Evolutionary conservation across 2,113 vertebrate genomes (phyloP), one percentile per base, ranked within the genome.

Genomic region (Callipepla californica): DNA sequence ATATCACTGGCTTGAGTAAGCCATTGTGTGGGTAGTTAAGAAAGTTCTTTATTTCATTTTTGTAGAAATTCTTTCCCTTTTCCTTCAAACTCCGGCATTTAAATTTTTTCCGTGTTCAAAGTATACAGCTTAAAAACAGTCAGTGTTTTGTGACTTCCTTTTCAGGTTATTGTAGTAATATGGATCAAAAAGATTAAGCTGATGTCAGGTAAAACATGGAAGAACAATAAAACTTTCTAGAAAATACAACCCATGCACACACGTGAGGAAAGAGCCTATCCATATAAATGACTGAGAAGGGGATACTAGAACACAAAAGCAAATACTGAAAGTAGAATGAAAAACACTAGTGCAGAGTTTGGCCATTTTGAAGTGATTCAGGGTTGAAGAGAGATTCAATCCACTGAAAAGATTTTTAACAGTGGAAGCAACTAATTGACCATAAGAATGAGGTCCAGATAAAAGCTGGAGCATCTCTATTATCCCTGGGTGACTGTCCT

Each of bases 1-100:
- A 59, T 95, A 93, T 40, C 63, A 78, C 69, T 74, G 76, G 66
- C 69, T 87, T 74, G 73, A 90, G 57, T 61, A 65, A 78, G 79
- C 55, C 72, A 92, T 92, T 96, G 91, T 94, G 66, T 66, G n/a
- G 15, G 61, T 87, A 93, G 91, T 87, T 92, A 93, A 93, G 86
- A 89, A 86, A 95, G 62, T 61, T 87, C 93, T 94, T 90, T 38
- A 32, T 93, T 93, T 93, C 26, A 68, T 83, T 91, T 90, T 53
- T 85, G 73, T 59, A 80, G 34, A 89, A 87, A 59, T 67, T 58
- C 89, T 73, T 89, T 82, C 59, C 90, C 25, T n/a, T 72, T 62
- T 70, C 51, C 74, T n/a, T 80, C 59, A 85, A 87, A 80, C 42
- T 69, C 65, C 80, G 61, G 26, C 66, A 81, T 79, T 94, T 81